These are phyloP conservation scores for Platyrinchus mystaceus DNA, from an alignment of 2,797 vertebrate genomes.

Conservation along the genomic window DNA sequence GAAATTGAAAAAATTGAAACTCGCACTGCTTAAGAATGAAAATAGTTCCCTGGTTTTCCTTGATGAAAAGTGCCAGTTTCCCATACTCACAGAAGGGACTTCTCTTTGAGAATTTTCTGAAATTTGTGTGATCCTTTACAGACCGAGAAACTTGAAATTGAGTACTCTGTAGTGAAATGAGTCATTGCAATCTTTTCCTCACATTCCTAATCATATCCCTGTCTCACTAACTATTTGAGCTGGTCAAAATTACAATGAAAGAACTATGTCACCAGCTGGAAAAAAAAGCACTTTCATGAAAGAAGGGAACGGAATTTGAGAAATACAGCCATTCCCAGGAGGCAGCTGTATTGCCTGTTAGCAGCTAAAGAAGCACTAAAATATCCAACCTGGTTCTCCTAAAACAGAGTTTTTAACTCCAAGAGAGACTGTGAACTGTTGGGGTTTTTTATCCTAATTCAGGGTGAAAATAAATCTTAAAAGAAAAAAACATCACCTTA, in stretches of 20 bases:
- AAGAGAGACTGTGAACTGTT: not conserved
- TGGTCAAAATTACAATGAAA: not conserved
- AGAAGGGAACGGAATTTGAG: not conserved
- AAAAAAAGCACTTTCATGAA: not conserved
- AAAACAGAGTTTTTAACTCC: not conserved
- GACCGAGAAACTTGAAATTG: not conserved
- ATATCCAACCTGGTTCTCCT: not conserved
- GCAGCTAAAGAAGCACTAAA: not conserved
- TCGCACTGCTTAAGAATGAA: rapidly evolving
- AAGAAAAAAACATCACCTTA: not conserved
- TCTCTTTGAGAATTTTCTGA: not conserved
- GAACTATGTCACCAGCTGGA: not conserved
- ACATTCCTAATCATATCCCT: not conserved
- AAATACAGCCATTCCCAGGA: not conserved
- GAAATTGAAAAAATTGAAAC: rapidly evolving
- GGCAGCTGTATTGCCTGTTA: not conserved
- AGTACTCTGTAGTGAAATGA: not conserved
- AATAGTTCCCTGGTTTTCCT: not conserved
- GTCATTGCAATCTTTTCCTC: not conserved
- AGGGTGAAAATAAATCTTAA: not conserved
- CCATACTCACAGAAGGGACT: not conserved
- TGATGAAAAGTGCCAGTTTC: rapidly evolving
- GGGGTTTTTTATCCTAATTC: not conserved
- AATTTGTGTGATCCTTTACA: not conserved
- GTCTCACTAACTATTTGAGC: not conserved